Evolutionary conservation across 2,797 vertebrate genomes (phyloP).

Genomic region (Lateolabrax maculatus): DNA sequence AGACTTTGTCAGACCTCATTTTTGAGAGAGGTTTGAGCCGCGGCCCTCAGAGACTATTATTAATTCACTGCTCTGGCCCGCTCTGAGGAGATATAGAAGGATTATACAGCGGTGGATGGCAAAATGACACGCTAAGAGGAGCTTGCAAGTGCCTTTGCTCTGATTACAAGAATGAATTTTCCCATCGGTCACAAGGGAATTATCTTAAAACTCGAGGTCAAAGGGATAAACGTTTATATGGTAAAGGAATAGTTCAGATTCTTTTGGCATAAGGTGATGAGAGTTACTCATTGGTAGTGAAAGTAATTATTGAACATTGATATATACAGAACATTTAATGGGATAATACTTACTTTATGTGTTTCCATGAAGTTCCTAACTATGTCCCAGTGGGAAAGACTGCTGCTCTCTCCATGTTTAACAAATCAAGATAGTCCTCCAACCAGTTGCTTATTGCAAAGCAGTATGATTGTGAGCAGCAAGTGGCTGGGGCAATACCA

Average conservation of each 20-base stretch:
- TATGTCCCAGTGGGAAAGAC: too few relatives aligned
- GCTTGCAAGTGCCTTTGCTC: slow-evolving; percentile 39
- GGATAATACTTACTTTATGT: too few relatives aligned
- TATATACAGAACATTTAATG: too few relatives aligned
- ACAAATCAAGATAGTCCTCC: too few relatives aligned
- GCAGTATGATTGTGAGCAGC: too few relatives aligned
- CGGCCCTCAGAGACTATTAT: slow-evolving; percentile 74
- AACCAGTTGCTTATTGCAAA: too few relatives aligned
- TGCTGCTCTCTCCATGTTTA: too few relatives aligned
- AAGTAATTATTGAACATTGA: background rate
- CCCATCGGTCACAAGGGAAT: slow-evolving; percentile 48
- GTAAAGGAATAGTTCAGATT: slow-evolving; percentile 17
- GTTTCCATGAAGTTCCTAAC: too few relatives aligned
- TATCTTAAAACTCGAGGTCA: slow-evolving; percentile 51
- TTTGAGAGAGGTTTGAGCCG: slow-evolving; percentile 79
- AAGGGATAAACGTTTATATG: slow-evolving; percentile 39
- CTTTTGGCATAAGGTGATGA: background rate
- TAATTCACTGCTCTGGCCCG: slow-evolving; percentile 70
- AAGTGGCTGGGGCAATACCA: too few relatives aligned
- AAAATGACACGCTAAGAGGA: slow-evolving; percentile 66
- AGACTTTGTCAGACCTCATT: slow-evolving; percentile 83
- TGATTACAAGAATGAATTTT: slow-evolving; percentile 64
- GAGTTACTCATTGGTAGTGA: background rate
- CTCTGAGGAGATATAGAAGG: slow-evolving; percentile 69
- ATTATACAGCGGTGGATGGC: slow-evolving; percentile 67